Percentiles rank a stretch among this genome's conserved stretches.
These are phyloP conservation scores for Alsophila aescularia DNA, from an alignment of 2,888 invertebrate genomes.

Conservation along the genomic window DNA sequence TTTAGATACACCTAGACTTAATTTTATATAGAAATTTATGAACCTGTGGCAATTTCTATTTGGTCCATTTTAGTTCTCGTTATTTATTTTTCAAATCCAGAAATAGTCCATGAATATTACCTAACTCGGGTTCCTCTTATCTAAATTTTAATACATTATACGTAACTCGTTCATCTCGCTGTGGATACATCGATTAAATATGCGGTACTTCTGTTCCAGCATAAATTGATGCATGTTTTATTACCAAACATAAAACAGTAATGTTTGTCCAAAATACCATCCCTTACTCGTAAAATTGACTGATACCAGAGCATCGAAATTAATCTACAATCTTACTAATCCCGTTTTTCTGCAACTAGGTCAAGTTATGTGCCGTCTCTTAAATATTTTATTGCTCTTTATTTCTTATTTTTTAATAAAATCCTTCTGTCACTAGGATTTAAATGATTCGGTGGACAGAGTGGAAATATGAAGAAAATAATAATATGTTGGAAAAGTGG, in stretches of 20 bases:
- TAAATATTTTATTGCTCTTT: slow-evolving; percentile 18
- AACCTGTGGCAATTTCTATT: too few species aligned
- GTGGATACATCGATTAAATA: slow-evolving; percentile 9
- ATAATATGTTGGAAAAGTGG: too few species aligned
- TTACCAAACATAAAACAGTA: slow-evolving; percentile 23
- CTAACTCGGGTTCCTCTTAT: too few species aligned
- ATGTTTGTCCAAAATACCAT: slow-evolving; percentile 27
- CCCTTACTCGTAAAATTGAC: slow-evolving; percentile 20
- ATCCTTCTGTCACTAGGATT: slow-evolving; percentile 10
- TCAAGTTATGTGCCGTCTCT: slow-evolving; percentile 14
- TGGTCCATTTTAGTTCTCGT: too few species aligned
- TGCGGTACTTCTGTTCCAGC: slow-evolving; percentile 13
- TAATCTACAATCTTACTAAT: slow-evolving; percentile 17
- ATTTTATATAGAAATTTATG: too few species aligned
- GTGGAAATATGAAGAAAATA: too few species aligned
- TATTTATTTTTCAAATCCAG: too few species aligned
- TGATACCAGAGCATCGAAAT: slow-evolving; percentile 25
- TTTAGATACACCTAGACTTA: too few species aligned
- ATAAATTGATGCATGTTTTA: slow-evolving; percentile 22
- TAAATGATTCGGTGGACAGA: slow-evolving; percentile 11
- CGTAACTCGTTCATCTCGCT: background rate
- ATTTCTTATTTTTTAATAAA: slow-evolving; percentile 14
- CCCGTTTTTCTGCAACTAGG: slow-evolving; percentile 13
- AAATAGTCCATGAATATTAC: too few species aligned
- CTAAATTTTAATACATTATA: too few species aligned